These are phyloP conservation scores for Callipepla squamata DNA, from an alignment of 2,113 vertebrate genomes.

Conservation along the genomic window DNA sequence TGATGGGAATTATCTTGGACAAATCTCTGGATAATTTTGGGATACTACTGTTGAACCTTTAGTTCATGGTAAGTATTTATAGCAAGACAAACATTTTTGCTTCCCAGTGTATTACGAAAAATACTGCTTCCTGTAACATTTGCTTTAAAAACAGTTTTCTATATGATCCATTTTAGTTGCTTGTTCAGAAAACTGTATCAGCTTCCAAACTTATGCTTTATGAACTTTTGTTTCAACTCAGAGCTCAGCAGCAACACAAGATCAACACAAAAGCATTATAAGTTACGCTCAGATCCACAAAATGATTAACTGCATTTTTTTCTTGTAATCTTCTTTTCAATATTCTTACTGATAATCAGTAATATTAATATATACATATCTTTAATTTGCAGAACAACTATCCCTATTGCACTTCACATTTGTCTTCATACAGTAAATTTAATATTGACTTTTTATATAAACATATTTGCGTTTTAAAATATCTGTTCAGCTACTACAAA, in stretches of 20 bases:
- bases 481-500: not conserved
- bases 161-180: not conserved
- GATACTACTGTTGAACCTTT: not conserved
- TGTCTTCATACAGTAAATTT: not conserved
- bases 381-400: not conserved
- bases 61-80: not conserved
- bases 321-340: not conserved
- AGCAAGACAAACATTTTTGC: not conserved
- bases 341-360: not conserved
- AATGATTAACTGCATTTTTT: accelerated
- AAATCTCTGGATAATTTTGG: not conserved
- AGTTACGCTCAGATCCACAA: not conserved
- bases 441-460: not conserved
- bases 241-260: not conserved
- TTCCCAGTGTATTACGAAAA: not conserved
- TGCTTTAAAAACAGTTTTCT: not conserved
- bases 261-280: not conserved
- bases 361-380: not conserved
- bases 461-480: not conserved
- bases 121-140: not conserved
- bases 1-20: not conserved
- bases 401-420: not conserved
- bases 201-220: not conserved
- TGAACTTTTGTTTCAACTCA: not conserved
- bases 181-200: not conserved